phyloP scores from a whole-genome alignment of 2,888 invertebrate genomes.

The Amphipyra berbera region DNA sequence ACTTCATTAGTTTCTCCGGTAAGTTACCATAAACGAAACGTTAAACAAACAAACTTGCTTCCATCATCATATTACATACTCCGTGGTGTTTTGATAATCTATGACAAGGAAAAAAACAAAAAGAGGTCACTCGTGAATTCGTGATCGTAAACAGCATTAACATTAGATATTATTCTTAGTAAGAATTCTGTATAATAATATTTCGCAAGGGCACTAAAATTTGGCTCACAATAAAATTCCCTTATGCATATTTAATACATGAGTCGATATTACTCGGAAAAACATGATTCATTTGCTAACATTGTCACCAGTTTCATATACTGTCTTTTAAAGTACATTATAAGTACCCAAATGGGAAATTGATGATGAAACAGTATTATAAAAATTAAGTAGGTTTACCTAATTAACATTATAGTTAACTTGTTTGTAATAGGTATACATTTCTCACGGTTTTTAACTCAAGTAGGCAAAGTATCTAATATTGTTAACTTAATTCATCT shows the following conservation, averaged over 20 bases:
- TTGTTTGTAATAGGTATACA: slow-evolving; percentile 23
- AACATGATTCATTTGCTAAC: slow-evolving; percentile 41
- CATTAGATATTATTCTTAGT: slow-evolving; percentile 38
- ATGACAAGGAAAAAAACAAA: slow-evolving; percentile 45
- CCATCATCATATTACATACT: slow-evolving; percentile 9
- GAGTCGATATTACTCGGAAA: slow-evolving; percentile 47
- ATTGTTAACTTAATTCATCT: slow-evolving; percentile 39
- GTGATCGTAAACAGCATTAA: slow-evolving; percentile 38
- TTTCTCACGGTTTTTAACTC: slow-evolving; percentile 52
- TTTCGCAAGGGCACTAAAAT: slow-evolving; percentile 52
- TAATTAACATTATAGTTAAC: slow-evolving; percentile 41
- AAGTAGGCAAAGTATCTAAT: slow-evolving; percentile 32
- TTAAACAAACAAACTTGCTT: slow-evolving; percentile 24
- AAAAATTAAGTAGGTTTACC: slow-evolving; percentile 9
- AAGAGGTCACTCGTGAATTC: slow-evolving; percentile 32
- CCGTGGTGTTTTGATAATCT: slow-evolving; percentile 35
- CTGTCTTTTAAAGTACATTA: neutral
- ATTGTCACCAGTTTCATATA: slow-evolving; percentile 23
- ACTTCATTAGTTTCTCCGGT: slow-evolving; percentile 23
- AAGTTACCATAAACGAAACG: slow-evolving; percentile 8
- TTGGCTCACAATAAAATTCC: slow-evolving; percentile 37
- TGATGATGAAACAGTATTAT: slow-evolving; percentile 5
- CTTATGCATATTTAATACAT: slow-evolving; percentile 38
- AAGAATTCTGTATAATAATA: slow-evolving; percentile 31
- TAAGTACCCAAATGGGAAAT: slow-evolving; percentile 16